Evolutionary conservation across 2,797 vertebrate genomes (phyloP), one percentile per base, ranked within the genome.

Genomic region (Setipinna tenuifilis): DNA sequence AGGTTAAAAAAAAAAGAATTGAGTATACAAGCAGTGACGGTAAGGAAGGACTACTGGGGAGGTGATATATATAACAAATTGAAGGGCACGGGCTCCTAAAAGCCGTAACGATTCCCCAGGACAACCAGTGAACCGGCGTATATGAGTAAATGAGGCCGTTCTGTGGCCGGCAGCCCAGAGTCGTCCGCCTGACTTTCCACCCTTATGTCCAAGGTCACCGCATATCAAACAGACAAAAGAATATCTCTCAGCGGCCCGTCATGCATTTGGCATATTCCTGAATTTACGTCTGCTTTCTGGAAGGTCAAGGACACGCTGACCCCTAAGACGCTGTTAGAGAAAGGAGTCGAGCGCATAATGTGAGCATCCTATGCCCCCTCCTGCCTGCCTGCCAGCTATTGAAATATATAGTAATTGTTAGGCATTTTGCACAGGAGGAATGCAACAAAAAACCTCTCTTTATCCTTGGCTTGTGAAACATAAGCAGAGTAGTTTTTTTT

Each of bases 131-230:
- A 16, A 19, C 16, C 35, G 16, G 16, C 6, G 17, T 9, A 28
- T 35, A 35, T 21, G 68, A 14, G 28, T 10, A 44, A 78, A 44
- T 78, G 71, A 44, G 19, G 16, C 28, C 71, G 17, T 17, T 19
- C 35, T 35, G 68, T 16, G 28, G 28, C 68, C 14, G 28, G 14
- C 16, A 12, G 25, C 12, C 68, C 28, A 12, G 14, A 71, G 65
- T 75, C 50, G 17, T 58, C 81, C 84, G 50, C 71, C 71, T 82
- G 11, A 14, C 83, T 61, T 17, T 83, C 50, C 57, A 54, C 50
- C 46, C 46, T 82, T 85, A 83, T 50, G 44, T 10, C 35, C 58
- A 84, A 87, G 80, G 44, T 75, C 80, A 35, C 57, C 68, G 62
- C 46, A 54, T 84, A 68, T 62, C 68, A 85, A 31, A 84, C 48